phyloP scores from a whole-genome alignment of 2,797 vertebrate genomes.

The Xyrichtys novacula region DNA sequence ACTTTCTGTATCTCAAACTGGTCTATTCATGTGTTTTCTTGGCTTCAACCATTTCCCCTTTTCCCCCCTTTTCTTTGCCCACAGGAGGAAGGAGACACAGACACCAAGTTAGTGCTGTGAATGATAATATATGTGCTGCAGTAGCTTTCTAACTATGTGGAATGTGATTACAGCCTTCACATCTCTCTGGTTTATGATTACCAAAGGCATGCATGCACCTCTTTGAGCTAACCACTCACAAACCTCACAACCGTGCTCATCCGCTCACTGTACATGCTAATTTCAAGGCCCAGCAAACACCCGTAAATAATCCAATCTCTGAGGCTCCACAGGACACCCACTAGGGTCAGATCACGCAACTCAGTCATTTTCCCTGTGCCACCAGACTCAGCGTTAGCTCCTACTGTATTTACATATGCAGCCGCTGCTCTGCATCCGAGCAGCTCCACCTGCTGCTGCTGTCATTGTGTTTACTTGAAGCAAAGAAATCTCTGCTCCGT shows the following conservation, averaged over 20 bases:
- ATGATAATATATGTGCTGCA: constrained; percentile 51
- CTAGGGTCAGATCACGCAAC: constrained; percentile 12
- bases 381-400: constrained; percentile 11
- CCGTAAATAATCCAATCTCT: constrained; percentile 39
- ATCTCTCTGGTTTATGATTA: constrained; percentile 68
- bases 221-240: constrained; percentile 51
- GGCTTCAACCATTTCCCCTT: constrained; percentile 67
- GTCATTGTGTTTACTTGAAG: constrained; percentile 54
- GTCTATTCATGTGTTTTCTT: constrained; percentile 36
- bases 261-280: constrained; percentile 32
- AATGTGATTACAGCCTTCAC: constrained; percentile 63
- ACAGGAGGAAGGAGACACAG: constrained; percentile 85
- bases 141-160: constrained; percentile 56
- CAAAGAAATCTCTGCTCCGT: constrained; percentile 46
- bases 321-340: constrained; percentile 4
- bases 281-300: constrained; percentile 31
- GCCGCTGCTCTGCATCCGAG: constrained; percentile 48
- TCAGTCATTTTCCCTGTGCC: constrained; percentile 30
- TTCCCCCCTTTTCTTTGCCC: constrained; percentile 72
- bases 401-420: constrained; percentile 33
- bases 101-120: constrained; percentile 91
- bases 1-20: constrained; percentile 24
- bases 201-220: constrained; percentile 61
- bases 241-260: constrained; percentile 43
- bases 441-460: constrained; percentile 53